These are phyloP conservation scores for Neopipo cinnamomea DNA, from an alignment of 2,113 vertebrate genomes.

Conservation along the genomic window DNA sequence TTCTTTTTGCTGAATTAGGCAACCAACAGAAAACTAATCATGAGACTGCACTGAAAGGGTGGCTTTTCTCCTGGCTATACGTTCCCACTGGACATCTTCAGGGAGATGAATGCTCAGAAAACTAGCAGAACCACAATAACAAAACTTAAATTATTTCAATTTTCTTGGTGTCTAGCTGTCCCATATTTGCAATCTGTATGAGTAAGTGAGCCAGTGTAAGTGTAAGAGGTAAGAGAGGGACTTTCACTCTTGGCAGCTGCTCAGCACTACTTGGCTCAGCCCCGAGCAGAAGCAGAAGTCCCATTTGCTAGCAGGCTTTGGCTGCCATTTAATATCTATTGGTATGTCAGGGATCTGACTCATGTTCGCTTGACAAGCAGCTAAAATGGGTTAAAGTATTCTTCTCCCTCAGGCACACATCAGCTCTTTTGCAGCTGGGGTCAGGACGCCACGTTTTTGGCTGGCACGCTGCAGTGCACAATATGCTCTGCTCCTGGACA, in stretches of 20 bases:
- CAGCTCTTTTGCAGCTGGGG: background rate
- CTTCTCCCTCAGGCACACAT: slow-evolving; percentile 14
- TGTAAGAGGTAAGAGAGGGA: background rate
- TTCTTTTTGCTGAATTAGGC: background rate
- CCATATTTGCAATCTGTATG: background rate
- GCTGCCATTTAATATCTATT: slow-evolving; percentile 20
- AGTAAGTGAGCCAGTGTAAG: background rate
- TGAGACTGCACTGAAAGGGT: background rate
- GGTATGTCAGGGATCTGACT: slow-evolving; percentile 38
- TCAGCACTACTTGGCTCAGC: background rate
- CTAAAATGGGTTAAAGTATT: slow-evolving; percentile 21
- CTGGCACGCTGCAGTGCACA: background rate
- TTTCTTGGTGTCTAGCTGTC: background rate
- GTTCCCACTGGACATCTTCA: background rate
- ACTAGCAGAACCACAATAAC: background rate
- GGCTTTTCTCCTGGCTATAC: background rate
- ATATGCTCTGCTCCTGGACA: background rate
- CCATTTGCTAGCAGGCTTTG: background rate
- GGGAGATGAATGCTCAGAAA: background rate
- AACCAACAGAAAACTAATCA: background rate
- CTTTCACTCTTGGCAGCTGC: background rate
- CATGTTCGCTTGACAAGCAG: slow-evolving; percentile 4
- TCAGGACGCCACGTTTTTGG: background rate
- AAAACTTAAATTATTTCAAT: background rate
- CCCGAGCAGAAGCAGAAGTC: slow-evolving; percentile 1